Conservation (phyloP, 1,140 invertebrate species). For the Tribolium madens region DNA sequence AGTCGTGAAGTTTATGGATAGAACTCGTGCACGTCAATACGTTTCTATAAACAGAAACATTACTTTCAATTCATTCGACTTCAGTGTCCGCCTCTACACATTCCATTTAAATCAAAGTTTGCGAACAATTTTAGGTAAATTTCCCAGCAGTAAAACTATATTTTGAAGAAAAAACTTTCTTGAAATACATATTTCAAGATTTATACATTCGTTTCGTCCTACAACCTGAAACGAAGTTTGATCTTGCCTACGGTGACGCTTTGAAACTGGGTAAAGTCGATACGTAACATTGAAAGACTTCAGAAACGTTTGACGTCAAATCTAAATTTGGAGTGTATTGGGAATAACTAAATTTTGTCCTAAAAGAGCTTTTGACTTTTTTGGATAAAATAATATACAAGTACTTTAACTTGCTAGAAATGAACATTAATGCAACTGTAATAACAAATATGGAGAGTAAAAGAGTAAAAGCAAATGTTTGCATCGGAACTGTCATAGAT, state of each 20-base stretch:
- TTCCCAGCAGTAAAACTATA: not conserved
- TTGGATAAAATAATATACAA: no score
- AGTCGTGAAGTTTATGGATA: slow-evolving; percentile 2
- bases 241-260: not conserved
- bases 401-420: no score
- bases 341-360: no score
- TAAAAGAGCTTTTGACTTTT: no score
- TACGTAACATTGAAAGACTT: not conserved
- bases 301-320: not conserved
- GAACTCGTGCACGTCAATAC: slow-evolving; percentile 16
- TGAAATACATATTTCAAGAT: not conserved
- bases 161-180: not conserved
- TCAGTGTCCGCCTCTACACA: slow-evolving; percentile 4
- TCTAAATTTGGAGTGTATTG: no score
- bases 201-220: not conserved
- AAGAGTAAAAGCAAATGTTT: no score
- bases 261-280: not conserved
- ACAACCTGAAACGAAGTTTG: not conserved
- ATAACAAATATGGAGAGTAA: no score
- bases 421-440: no score
- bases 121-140: not conserved
- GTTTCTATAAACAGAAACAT: slow-evolving; percentile 36
- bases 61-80: slow-evolving; percentile 27
- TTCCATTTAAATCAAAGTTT: slow-evolving; percentile 8
- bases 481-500: no score